Base-by-base conservation (phyloP, 1,140 invertebrate species). In the Micrasema longulum region DNA sequence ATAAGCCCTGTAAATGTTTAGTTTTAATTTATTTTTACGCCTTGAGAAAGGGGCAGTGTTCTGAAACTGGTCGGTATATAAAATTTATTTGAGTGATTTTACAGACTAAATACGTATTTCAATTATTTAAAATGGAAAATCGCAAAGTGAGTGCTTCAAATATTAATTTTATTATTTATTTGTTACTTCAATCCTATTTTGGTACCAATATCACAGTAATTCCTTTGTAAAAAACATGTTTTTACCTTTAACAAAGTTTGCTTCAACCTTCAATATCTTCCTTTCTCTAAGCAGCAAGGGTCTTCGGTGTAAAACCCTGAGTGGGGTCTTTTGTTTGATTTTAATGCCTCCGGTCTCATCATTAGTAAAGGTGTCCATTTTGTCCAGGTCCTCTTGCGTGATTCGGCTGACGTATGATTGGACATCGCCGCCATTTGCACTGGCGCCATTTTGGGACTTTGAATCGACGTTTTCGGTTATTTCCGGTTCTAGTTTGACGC, bases 291-390 rank as follows among this genome's bases (percentile, higher is more conserved):
- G 84, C 11, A 90, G 87, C 38, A 95, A 81, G 1, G 94, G 90
- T 50, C 94, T 83, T 53, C 94, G 84, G 79, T 97, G 96, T 18
- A 97, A 81, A 1, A 97, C 96, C 76, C 96, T 81, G 12, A 97
- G 83, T 0, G 94, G 94, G 0, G 95, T 96, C 78, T 90, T 91
- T 79, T 96, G 94, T 12, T 86, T 74, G 31, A 92, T 87, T 50
- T 83, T 79, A 12, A 93, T 80, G 9, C 77, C 74, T 2, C 53
- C 74, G 0, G 55, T 14, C 0, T 72, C 23, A 2, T 78, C 78
- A 74, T 82, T 81, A 0, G 77, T 69, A 72, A 87, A 80, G 4
- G 87, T 79, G 77, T 89, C 84, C 20, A 92, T 80, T 26, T 79
- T 78, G 47, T 87, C 79, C 23, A 93, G 78, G 71, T 87, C 84